Evolutionary conservation across 2,113 vertebrate species (phyloP).

Genomic region (Phocoena sinus): DNA sequence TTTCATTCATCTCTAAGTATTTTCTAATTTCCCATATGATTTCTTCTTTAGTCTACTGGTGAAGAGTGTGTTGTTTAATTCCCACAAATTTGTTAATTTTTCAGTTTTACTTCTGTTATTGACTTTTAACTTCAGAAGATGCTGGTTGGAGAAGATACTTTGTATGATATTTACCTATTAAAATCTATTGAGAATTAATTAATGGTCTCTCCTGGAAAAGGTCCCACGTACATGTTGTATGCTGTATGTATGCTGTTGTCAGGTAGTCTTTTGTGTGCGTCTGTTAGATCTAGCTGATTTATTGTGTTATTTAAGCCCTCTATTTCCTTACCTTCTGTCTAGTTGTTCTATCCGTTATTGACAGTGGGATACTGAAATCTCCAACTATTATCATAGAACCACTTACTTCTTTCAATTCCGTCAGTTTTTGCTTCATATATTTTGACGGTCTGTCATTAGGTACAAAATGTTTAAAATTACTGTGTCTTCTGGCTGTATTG

Average conservation of each 20-base stretch:
- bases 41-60: background rate
- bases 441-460: background rate
- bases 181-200: background rate
- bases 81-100: background rate
- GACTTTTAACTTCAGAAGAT: background rate
- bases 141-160: background rate
- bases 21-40: background rate
- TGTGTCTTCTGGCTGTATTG: background rate
- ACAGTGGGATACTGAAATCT: background rate
- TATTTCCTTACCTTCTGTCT: background rate
- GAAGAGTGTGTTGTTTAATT: background rate
- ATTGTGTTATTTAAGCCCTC: background rate
- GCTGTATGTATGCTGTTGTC: background rate
- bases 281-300: background rate
- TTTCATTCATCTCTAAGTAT: background rate
- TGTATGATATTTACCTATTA: background rate
- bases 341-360: background rate
- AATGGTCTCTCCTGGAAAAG: background rate
- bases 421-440: background rate
- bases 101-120: background rate
- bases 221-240: background rate
- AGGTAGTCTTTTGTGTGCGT: background rate
- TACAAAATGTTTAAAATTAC: background rate
- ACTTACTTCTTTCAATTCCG: background rate
- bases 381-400: background rate